Conservation (phyloP, 2,797 vertebrate genomes). For the Nyctalus aviator region DNA sequence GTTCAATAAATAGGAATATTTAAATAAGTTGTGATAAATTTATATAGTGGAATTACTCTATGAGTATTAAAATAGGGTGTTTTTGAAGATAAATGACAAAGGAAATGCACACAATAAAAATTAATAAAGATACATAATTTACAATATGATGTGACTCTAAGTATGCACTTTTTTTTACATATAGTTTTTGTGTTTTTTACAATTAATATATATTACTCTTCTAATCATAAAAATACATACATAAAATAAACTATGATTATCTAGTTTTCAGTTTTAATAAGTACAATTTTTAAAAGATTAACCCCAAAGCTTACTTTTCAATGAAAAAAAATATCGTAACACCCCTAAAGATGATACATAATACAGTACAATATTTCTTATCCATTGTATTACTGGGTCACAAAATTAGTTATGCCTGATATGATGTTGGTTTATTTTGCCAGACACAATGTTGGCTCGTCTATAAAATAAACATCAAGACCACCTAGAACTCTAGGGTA, state of each 20-base stretch:
- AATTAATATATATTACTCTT: conserved; percentile 78
- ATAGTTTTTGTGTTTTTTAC: conserved; percentile 61
- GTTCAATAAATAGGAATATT: conserved; percentile 1
- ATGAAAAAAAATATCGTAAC: conserved; percentile 56
- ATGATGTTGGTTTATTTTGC: conserved; percentile 40
- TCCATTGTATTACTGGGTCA: neutral
- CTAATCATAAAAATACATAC: conserved; percentile 73
- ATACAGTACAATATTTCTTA: conserved; percentile 27
- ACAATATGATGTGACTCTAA: neutral
- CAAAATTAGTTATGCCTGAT: neutral
- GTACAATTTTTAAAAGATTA: conserved; percentile 45
- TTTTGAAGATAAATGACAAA: conserved; percentile 52
- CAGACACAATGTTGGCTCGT: neutral
- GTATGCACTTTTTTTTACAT: conserved; percentile 49
- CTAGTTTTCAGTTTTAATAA: conserved; percentile 52
- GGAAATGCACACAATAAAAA: conserved; percentile 28
- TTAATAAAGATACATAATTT: neutral
- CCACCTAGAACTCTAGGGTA: neutral
- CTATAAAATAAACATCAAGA: conserved; percentile 50
- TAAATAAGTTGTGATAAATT: conserved; percentile 41
- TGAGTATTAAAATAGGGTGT: neutral
- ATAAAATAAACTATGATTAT: conserved; percentile 73
- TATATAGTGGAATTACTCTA: conserved; percentile 10
- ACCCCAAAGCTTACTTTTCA: conserved; percentile 58
- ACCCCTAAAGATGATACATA: conserved; percentile 26